Evolutionary conservation across 2,113 vertebrate genomes (phyloP).

Genomic region (Equus przewalskii): DNA sequence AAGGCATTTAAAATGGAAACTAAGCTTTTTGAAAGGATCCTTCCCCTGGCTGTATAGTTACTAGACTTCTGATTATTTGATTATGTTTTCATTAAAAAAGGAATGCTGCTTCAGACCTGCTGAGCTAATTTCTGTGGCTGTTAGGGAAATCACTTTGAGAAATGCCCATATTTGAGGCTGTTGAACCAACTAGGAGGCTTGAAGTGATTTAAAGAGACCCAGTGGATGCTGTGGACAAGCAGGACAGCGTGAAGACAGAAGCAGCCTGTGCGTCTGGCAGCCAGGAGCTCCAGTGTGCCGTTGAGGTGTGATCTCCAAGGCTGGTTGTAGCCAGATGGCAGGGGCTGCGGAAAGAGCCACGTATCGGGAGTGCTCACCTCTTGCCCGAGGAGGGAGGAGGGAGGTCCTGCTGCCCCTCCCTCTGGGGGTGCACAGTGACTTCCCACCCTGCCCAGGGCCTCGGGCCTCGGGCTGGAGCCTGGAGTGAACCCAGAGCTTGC

Average conservation of each 20-base stretch:
- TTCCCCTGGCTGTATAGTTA: background rate
- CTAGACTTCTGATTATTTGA: background rate
- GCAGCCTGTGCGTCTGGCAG: background rate
- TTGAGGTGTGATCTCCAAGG: background rate
- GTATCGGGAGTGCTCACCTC: background rate
- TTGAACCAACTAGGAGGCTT: background rate
- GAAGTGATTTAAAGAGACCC: background rate
- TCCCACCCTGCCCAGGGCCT: background rate
- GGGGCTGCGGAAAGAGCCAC: background rate
- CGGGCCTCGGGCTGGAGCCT: background rate
- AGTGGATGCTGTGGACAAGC: background rate
- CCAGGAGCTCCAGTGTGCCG: background rate
- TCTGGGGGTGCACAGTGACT: background rate
- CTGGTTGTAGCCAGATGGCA: background rate
- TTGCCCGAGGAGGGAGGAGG: background rate
- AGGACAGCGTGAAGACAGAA: background rate
- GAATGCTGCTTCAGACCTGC: background rate
- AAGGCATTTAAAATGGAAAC: background rate
- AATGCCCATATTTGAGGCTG: background rate
- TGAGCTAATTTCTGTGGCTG: background rate
- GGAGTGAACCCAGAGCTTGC: background rate
- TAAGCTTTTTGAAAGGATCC: background rate
- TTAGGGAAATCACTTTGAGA: background rate
- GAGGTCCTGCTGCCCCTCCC: accelerated
- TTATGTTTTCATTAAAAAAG: background rate